A percentile compares a stretch with the other conserved stretches of the same genome.
These are phyloP conservation scores for Heliconius nattereri DNA, from an alignment of 1,140 invertebrate species.

Conservation along the genomic window DNA sequence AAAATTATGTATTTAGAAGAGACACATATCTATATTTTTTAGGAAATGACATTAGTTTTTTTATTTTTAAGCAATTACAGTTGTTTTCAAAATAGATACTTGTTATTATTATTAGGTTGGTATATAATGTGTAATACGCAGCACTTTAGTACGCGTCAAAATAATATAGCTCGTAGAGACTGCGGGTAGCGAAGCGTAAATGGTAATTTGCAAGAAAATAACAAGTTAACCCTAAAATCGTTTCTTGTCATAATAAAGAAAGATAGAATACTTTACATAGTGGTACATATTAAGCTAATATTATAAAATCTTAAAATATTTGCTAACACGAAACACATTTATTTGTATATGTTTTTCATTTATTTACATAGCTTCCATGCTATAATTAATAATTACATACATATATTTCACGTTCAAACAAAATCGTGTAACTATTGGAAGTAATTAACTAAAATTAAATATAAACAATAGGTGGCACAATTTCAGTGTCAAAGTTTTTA, in stretches of 20 bases:
- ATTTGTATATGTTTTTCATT: not conserved
- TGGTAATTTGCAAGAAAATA: conserved; percentile 17
- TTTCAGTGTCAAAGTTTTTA: conserved; percentile 40
- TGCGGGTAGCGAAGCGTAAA: conserved; percentile 31
- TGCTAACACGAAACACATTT: too few species aligned
- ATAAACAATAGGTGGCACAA: conserved; percentile 28
- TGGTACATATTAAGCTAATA: too few species aligned
- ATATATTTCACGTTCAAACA: not conserved
- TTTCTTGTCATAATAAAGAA: not conserved
- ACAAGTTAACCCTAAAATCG: conserved; percentile 9
- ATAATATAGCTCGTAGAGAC: conserved; percentile 6
- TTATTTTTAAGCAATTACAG: too few species aligned
- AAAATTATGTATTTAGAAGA: too few species aligned
- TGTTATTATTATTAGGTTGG: too few species aligned
- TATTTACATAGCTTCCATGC: not conserved
- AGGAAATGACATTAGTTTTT: too few species aligned
- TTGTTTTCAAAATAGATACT: too few species aligned
- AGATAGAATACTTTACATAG: not conserved
- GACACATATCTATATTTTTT: too few species aligned
- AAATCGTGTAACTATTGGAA: conserved; percentile 7
- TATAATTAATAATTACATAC: not conserved
- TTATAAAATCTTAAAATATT: too few species aligned
- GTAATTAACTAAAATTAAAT: conserved; percentile 17
- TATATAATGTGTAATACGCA: not conserved
- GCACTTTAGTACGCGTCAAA: conserved; percentile 12